These are phyloP conservation scores for Nematostella vectensis DNA, from an alignment of 92 coral and sea anemone genomes.

Conservation along the genomic window DNA sequence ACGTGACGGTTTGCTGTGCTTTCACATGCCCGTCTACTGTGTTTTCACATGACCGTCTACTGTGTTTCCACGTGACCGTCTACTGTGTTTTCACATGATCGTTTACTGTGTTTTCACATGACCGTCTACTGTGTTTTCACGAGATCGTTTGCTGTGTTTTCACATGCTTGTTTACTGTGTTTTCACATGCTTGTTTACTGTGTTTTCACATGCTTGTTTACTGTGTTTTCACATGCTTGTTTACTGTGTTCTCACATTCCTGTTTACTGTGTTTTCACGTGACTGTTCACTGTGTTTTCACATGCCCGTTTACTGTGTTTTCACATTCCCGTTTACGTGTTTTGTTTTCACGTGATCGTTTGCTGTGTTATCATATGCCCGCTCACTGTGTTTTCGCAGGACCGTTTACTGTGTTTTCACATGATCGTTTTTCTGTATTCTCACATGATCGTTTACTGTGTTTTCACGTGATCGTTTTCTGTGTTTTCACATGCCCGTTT, in stretches of 20 bases:
- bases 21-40: neutral
- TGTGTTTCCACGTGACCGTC: neutral
- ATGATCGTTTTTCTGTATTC: neutral
- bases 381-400: neutral
- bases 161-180: neutral
- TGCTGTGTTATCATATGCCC: neutral
- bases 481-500: neutral
- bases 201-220: neutral
- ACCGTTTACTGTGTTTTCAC: neutral
- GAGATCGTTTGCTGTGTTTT: neutral
- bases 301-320: neutral
- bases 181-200: neutral
- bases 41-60: neutral
- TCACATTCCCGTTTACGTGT: neutral
- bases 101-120: neutral
- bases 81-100: neutral
- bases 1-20: neutral
- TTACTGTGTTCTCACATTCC: neutral
- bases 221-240: neutral
- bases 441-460: neutral
- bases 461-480: neutral
- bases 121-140: neutral
- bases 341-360: neutral
- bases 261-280: neutral
- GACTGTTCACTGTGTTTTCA: neutral